Conservation (phyloP, 2,797 vertebrate genomes). For the Distichodus sexfasciatus region DNA sequence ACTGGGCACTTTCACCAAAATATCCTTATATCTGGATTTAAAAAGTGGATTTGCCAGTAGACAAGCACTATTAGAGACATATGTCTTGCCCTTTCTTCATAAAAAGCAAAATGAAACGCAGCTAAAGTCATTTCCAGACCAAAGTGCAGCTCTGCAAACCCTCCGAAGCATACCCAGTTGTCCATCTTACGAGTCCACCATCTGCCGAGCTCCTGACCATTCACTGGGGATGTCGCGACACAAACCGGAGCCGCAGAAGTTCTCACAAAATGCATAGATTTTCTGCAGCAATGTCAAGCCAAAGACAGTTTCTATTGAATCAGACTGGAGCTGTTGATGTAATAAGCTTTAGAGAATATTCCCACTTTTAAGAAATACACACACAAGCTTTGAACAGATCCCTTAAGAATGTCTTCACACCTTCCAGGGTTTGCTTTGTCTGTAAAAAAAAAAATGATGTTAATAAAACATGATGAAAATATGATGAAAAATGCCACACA, state of each 20-base stretch:
- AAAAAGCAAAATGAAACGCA: background rate
- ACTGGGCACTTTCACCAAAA: too few species aligned
- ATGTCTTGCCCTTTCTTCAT: background rate
- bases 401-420: too few species aligned
- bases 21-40: too few species aligned
- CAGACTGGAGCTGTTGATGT: background rate
- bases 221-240: conserved; percentile 19
- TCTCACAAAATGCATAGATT: conserved; percentile 4
- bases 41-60: background rate
- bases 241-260: background rate
- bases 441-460: too few species aligned
- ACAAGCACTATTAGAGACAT: background rate
- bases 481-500: too few species aligned
- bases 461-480: too few species aligned
- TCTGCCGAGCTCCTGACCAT: conserved; percentile 17
- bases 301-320: conserved; percentile 1
- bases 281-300: background rate
- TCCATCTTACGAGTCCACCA: conserved; percentile 12
- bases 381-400: background rate
- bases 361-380: background rate
- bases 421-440: too few species aligned
- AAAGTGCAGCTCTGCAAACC: background rate
- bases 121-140: background rate
- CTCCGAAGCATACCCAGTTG: background rate
- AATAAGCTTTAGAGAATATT: conserved; percentile 20